A percentile compares a stretch with the other conserved stretches of the same genome.
Conservation (phyloP, 2,113 vertebrate species). For the Caranx ignobilis region DNA sequence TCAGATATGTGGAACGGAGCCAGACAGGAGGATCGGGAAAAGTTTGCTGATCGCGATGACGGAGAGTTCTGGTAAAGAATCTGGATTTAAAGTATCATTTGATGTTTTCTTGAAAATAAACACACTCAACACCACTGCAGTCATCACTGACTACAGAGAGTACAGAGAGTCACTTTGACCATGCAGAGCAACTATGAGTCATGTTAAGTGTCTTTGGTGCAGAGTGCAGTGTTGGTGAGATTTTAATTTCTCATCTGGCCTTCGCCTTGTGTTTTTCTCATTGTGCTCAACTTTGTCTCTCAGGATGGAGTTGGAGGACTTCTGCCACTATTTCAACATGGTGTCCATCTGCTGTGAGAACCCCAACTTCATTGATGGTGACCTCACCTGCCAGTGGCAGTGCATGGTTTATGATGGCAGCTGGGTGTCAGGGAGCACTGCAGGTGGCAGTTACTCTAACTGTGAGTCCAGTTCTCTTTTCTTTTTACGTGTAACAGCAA, state of each 20-base stretch:
- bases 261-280: background rate
- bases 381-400: constrained; percentile 57
- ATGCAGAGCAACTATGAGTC: background rate
- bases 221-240: too few species aligned
- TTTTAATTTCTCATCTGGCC: too few species aligned
- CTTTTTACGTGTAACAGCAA: background rate
- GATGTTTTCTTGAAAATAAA: background rate
- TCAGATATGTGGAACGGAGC: constrained; percentile 44
- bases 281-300: background rate
- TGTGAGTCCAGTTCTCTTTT: constrained; percentile 6
- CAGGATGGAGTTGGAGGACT: constrained; percentile 69
- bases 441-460: constrained; percentile 12
- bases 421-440: constrained; percentile 31
- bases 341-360: constrained; percentile 60
- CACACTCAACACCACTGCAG: too few species aligned
- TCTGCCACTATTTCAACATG: constrained; percentile 20
- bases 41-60: constrained; percentile 21
- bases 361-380: constrained; percentile 66
- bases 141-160: too few species aligned
- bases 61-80: constrained; percentile 69
- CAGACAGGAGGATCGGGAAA: constrained; percentile 38
- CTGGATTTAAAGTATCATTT: background rate
- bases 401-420: constrained; percentile 46
- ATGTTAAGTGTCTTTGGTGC: background rate
- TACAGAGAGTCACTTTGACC: too few species aligned